Percentiles rank a stretch among this genome's conserved stretches.
phyloP scores from a whole-genome alignment of 53 echinoderm and acorn worm genomes.

The Echinarachnius parma region DNA sequence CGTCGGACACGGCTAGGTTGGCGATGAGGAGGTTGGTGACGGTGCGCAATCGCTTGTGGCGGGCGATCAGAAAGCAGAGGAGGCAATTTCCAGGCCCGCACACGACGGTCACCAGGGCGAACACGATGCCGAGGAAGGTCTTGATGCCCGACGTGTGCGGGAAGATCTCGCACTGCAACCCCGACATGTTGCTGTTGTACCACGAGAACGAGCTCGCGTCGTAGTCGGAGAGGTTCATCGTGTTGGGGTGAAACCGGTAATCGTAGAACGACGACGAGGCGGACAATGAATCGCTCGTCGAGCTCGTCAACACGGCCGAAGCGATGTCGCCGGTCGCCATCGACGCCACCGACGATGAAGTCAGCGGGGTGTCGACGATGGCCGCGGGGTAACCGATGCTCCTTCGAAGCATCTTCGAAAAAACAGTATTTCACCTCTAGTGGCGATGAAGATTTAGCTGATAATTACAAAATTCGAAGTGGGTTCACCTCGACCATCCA shows the following conservation, averaged over 20 bases:
- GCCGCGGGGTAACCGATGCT: constrained; percentile 7
- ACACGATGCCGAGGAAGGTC: constrained; percentile 63
- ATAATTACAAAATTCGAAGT: neutral
- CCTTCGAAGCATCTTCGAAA: neutral
- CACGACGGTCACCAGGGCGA: constrained; percentile 68
- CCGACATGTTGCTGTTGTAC: constrained; percentile 4
- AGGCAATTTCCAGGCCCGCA: constrained; percentile 88
- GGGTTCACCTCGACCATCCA: too few relatives aligned
- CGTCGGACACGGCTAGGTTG: constrained; percentile 90
- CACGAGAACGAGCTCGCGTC: constrained; percentile 1
- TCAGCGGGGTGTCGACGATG: constrained; percentile 15
- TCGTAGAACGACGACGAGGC: neutral
- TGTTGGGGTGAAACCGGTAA: neutral
- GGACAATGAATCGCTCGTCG: neutral
- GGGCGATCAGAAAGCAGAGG: constrained; percentile 75
- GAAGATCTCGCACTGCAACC: constrained; percentile 27
- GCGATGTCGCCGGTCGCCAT: neutral
- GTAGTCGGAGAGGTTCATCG: constrained; percentile 16
- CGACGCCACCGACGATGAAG: neutral
- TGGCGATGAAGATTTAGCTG: neutral
- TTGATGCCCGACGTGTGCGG: constrained; percentile 42
- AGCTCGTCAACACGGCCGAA: too few relatives aligned
- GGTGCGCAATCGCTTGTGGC: constrained; percentile 72
- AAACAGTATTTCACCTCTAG: neutral
- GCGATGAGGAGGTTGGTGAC: constrained; percentile 95